phyloP scores from a whole-genome alignment of 2,113 vertebrate genomes.

The Colius striatus region DNA sequence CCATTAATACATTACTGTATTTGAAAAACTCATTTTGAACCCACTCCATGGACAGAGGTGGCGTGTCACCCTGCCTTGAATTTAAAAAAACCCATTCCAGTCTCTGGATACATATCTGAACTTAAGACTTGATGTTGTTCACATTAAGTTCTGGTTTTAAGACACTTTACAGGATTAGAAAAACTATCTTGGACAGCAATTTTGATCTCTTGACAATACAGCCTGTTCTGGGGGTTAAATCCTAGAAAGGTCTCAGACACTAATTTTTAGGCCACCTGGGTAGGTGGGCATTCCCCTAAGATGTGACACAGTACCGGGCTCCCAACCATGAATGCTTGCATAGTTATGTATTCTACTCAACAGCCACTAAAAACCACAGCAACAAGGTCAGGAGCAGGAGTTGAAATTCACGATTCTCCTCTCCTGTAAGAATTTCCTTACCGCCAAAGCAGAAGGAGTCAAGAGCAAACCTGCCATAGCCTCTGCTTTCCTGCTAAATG shows the following conservation, averaged over 20 bases:
- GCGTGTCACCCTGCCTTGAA: not conserved
- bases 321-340: not conserved
- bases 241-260: not conserved
- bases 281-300: not conserved
- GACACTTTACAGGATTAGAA: not conserved
- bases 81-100: not conserved
- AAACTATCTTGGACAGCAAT: not conserved
- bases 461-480: not conserved
- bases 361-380: not conserved
- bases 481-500: not conserved
- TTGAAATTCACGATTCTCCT: not conserved
- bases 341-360: not conserved
- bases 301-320: not conserved
- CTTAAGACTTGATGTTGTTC: not conserved
- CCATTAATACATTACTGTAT: not conserved
- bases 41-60: not conserved
- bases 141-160: not conserved
- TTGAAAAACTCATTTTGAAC: not conserved
- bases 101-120: not conserved
- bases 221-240: not conserved
- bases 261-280: not conserved
- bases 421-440: not conserved
- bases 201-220: not conserved
- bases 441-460: not conserved
- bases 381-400: not conserved